A percentile compares a stretch with the other conserved stretches of the same genome.
These are phyloP conservation scores for Amblyopsis hoosieri DNA, from an alignment of 2,797 vertebrate genomes.

Conservation along the genomic window DNA sequence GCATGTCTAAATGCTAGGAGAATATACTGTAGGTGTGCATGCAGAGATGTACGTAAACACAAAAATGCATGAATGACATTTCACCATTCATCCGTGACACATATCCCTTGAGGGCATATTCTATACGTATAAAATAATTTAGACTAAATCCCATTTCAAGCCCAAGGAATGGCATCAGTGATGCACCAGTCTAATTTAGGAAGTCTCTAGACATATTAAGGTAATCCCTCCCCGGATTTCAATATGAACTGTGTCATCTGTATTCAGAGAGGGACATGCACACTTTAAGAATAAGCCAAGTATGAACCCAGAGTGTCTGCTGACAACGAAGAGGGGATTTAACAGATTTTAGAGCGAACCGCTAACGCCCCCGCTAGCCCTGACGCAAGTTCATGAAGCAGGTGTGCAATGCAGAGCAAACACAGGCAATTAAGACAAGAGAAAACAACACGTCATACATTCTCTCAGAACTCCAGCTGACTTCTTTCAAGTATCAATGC, in stretches of 20 bases:
- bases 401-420: constrained; percentile 38
- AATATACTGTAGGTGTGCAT: background rate
- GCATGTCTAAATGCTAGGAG: too few species aligned
- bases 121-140: constrained; percentile 47
- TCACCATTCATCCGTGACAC: constrained; percentile 32
- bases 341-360: constrained; percentile 37
- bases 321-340: constrained; percentile 44
- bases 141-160: constrained; percentile 49
- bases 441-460: constrained; percentile 16
- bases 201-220: constrained; percentile 61
- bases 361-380: constrained; percentile 18
- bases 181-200: constrained; percentile 41
- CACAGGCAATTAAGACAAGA: constrained; percentile 31
- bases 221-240: constrained; percentile 56
- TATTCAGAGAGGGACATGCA: constrained; percentile 49
- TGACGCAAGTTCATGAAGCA: constrained; percentile 46
- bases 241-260: constrained; percentile 64
- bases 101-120: constrained; percentile 20
- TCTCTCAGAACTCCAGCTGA: constrained; percentile 12
- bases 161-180: constrained; percentile 35
- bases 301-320: constrained; percentile 28
- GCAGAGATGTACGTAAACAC: constrained; percentile 2
- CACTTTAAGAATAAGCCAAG: constrained; percentile 41
- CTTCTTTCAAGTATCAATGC: constrained; percentile 18
- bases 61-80: constrained; percentile 9